Conservation (phyloP, 2,888 invertebrate genomes). For the Agrotis clavis region DNA sequence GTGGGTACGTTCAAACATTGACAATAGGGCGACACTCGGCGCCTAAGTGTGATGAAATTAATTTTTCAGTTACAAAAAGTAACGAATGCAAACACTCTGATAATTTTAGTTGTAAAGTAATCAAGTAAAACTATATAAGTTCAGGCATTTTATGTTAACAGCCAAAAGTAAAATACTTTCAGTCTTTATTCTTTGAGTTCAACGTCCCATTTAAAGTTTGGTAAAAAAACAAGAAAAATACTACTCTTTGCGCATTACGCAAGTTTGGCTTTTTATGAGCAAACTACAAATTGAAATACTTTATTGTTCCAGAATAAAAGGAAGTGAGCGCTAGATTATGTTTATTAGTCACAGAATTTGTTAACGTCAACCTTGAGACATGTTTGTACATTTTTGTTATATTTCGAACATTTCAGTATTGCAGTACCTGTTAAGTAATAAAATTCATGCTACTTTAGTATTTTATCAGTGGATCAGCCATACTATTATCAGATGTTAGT, state of each 20-base stretch:
- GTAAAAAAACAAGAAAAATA: slow-evolving; percentile 28
- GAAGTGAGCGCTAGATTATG: slow-evolving; percentile 35
- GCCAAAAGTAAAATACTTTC: slow-evolving; percentile 15
- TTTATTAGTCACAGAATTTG: slow-evolving; percentile 29
- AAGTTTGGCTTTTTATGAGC: slow-evolving; percentile 21
- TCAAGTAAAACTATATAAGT: not conserved
- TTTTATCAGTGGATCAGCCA: slow-evolving; percentile 30
- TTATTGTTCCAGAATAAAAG: slow-evolving; percentile 35
- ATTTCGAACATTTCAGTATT: not conserved
- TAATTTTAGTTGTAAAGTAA: slow-evolving; percentile 39
- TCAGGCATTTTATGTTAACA: slow-evolving; percentile 11
- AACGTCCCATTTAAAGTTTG: slow-evolving; percentile 30
- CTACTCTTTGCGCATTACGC: slow-evolving; percentile 9
- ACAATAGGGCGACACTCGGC: no score
- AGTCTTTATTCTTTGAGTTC: slow-evolving; percentile 5
- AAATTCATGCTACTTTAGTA: slow-evolving; percentile 16
- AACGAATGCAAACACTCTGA: slow-evolving; percentile 2
- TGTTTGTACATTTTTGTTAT: slow-evolving; percentile 29
- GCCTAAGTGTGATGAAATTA: not conserved
- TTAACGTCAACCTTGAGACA: slow-evolving; percentile 34
- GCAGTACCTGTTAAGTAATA: slow-evolving; percentile 34
- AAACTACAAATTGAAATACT: slow-evolving; percentile 52
- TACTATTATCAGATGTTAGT: slow-evolving; percentile 27
- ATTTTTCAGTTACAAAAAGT: not conserved
- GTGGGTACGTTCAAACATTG: no score